Conservation (phyloP, 1,140 invertebrate genomes). For the Habropoda laboriosa region DNA sequence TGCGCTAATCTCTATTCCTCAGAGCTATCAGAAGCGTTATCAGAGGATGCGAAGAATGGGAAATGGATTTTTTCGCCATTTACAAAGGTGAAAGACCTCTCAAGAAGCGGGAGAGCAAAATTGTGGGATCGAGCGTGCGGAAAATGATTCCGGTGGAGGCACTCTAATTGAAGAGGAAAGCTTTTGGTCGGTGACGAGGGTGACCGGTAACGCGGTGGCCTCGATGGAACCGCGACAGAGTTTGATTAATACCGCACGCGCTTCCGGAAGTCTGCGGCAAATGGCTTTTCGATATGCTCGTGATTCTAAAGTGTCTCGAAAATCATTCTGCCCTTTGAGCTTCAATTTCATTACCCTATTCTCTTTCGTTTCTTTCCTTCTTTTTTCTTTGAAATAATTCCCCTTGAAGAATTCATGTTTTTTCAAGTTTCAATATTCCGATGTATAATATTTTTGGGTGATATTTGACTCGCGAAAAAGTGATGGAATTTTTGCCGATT, state of each 20-base stretch:
- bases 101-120: not conserved
- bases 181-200: not conserved
- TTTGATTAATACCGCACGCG: conserved; percentile 34
- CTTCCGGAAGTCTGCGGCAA: conserved; percentile 28
- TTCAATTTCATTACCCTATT: not conserved
- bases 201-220: conserved; percentile 3
- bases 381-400: too few relatives aligned
- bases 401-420: too few relatives aligned
- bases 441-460: too few relatives aligned
- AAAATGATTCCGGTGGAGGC: not conserved
- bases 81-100: too few relatives aligned
- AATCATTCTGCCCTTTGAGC: conserved; percentile 10
- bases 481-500: too few relatives aligned
- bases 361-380: too few relatives aligned
- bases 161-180: conserved; percentile 25
- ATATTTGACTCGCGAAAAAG: too few relatives aligned
- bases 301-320: not conserved
- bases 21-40: too few relatives aligned
- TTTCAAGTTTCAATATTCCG: not conserved
- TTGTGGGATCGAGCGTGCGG: not conserved
- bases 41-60: too few relatives aligned
- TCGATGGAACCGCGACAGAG: conserved; percentile 5
- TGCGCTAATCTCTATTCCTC: too few relatives aligned
- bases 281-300: conserved; percentile 38
- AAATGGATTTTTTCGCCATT: too few relatives aligned